phyloP scores from a whole-genome alignment of 2,113 vertebrate genomes.

The Hassar affinis region DNA sequence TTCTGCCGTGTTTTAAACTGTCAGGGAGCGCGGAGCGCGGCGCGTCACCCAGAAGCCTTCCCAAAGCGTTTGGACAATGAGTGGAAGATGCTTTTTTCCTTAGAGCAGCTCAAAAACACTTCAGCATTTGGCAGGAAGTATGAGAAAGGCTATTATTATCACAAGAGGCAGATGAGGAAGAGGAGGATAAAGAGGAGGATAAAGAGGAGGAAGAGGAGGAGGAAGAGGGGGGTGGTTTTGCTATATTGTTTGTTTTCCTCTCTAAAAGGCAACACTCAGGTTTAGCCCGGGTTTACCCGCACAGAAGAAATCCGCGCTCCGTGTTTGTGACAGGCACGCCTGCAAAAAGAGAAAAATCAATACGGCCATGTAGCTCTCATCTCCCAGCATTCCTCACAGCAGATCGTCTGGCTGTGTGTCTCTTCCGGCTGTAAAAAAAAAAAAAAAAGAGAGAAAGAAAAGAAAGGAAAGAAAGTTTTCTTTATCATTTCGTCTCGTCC shows the following conservation, averaged over 20 bases:
- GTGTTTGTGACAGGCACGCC: constrained; percentile 32
- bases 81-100: not conserved
- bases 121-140: not conserved
- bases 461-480: too few species aligned
- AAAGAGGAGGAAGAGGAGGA: not conserved
- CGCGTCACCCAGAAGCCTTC: not conserved
- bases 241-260: not conserved
- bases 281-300: not conserved
- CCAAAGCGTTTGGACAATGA: not conserved
- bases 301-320: constrained; percentile 22
- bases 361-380: constrained; percentile 25
- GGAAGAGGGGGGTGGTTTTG: not conserved
- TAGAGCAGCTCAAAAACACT: not conserved
- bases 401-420: not conserved
- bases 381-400: constrained; percentile 18
- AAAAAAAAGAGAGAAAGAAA: not conserved
- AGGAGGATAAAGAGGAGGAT: not conserved
- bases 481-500: not conserved
- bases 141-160: not conserved
- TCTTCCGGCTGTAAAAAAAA: not conserved
- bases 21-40: not conserved
- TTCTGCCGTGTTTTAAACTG: constrained; percentile 24
- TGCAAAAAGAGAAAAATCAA: constrained; percentile 42
- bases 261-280: not conserved
- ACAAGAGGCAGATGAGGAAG: not conserved